These are phyloP conservation scores for Periophthalmus modestus DNA, from an alignment of 2,113 vertebrate genomes.

Conservation along the genomic window DNA sequence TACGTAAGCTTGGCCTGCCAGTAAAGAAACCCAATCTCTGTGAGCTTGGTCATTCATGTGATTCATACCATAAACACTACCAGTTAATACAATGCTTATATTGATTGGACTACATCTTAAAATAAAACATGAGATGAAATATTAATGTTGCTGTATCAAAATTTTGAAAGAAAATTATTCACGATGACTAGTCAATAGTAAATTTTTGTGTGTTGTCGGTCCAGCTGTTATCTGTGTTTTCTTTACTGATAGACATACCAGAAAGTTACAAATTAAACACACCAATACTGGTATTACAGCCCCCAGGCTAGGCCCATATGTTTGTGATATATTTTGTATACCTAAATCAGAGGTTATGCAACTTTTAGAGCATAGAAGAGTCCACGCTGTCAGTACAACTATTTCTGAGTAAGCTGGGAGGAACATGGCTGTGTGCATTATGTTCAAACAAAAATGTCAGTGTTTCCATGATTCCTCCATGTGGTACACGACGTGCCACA, in stretches of 20 bases:
- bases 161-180: too few relatives aligned
- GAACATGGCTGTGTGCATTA: background rate
- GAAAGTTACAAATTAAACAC: background rate
- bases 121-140: background rate
- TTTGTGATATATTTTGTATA: background rate
- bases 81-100: too few relatives aligned
- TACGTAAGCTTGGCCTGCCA: conserved; percentile 1
- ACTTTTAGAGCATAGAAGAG: background rate
- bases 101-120: background rate
- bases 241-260: background rate
- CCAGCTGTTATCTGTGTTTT: background rate
- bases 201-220: too few relatives aligned
- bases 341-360: background rate
- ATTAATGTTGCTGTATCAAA: too few relatives aligned
- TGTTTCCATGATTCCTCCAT: conserved; percentile 45
- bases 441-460: conserved; percentile 14
- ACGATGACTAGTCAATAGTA: too few relatives aligned
- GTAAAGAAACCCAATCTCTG: background rate
- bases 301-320: background rate
- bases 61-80: background rate
- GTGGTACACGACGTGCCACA: conserved; percentile 23
- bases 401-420: conserved; percentile 1
- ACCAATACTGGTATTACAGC: background rate
- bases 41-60: background rate
- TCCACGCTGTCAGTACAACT: background rate